Base-by-base conservation (phyloP, 2,113 vertebrate species). In the Eubucco bourcierii region DNA sequence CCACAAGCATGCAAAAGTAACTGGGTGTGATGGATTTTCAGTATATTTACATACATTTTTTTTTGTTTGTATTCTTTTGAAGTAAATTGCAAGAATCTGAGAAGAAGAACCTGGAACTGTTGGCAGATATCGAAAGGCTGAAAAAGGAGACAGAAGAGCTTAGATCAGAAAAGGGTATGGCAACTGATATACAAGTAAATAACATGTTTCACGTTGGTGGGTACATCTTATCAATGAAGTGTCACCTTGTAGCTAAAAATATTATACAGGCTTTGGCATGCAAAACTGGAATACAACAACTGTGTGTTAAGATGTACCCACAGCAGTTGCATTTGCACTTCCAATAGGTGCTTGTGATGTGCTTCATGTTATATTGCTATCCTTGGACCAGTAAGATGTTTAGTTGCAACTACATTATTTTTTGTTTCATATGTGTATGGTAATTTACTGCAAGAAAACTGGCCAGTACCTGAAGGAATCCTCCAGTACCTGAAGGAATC, bases 61-160 rank as follows among this genome's bases (percentile, higher is more conserved):
- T 89, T 95, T 90, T 88, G 75, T 70, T 61, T 94, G n/a, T 95
- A 44, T 87, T 96, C 83, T 95, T 95, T 97, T 96, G 70, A 97
- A 99, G 99, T 97, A 99, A 99, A 98, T 96, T 99, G 81, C 99
- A 99, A 97, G 99, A 99, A 73, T 96, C 98, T 39, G 99, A 99
- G 93, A 98, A 97, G 96, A 99, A 97, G 98, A 99, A 99, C 97
- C 97, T 98, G 97, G 98, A 99, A 24, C 98, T 99, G 33, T 93
- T 98, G 82, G 82, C 97, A 90, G 99, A 99, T 97, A 98, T 99
- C 3, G 99, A 99, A 87, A 98, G 98, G 63, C 98, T 99, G 96
- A 99, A 99, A 95, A 99, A 99, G 95, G 99, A 99, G 96, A 98
- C 97, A 0, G 99, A 99, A 95, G 99, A 99, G 80, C 97, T 99